Evolutionary conservation across 2,888 invertebrate species (phyloP).

Genomic region (Brachylomia viminalis): DNA sequence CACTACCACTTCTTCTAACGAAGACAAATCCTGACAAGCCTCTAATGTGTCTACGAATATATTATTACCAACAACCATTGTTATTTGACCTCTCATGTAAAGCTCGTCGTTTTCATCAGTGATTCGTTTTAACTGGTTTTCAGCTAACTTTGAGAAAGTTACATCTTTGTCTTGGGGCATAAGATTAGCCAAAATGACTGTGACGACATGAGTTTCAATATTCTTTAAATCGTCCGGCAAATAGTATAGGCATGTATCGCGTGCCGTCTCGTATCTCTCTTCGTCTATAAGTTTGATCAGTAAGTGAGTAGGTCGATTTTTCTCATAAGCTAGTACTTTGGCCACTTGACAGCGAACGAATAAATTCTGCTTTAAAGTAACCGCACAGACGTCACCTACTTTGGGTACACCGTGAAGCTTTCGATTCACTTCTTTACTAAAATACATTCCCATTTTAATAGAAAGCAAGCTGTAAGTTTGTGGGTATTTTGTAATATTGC

Average conservation of each 20-base stretch:
- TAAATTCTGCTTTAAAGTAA: conserved; percentile 83
- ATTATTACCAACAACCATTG: conserved; percentile 90
- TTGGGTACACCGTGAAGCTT: conserved; percentile 82
- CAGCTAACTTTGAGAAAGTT: conserved; percentile 81
- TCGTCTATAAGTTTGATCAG: conserved; percentile 91
- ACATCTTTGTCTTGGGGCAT: conserved; percentile 84
- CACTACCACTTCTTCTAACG: conserved; percentile 87
- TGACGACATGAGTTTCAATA: conserved; percentile 84
- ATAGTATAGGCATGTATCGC: conserved; percentile 84
- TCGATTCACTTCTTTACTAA: conserved; percentile 79
- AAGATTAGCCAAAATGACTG: conserved; percentile 81
- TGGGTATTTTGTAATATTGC: conserved; percentile 74
- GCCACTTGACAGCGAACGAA: conserved; percentile 91
- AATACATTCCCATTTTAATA: conserved; percentile 83
- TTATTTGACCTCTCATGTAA: conserved; percentile 87
- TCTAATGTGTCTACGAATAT: conserved; percentile 92
- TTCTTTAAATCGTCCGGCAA: conserved; percentile 88
- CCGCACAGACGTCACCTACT: conserved; percentile 91
- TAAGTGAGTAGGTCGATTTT: conserved; percentile 77
- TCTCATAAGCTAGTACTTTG: conserved; percentile 79
- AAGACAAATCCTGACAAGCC: conserved; percentile 88
- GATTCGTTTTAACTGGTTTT: conserved; percentile 74
- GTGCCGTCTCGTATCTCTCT: conserved; percentile 85
- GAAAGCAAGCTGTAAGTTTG: conserved; percentile 79
- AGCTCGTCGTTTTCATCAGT: conserved; percentile 78